Percentiles rank a stretch among this genome's conserved stretches.
These are phyloP conservation scores for Apteryx mantelli DNA, from an alignment of 2,113 vertebrate genomes.

Conservation along the genomic window DNA sequence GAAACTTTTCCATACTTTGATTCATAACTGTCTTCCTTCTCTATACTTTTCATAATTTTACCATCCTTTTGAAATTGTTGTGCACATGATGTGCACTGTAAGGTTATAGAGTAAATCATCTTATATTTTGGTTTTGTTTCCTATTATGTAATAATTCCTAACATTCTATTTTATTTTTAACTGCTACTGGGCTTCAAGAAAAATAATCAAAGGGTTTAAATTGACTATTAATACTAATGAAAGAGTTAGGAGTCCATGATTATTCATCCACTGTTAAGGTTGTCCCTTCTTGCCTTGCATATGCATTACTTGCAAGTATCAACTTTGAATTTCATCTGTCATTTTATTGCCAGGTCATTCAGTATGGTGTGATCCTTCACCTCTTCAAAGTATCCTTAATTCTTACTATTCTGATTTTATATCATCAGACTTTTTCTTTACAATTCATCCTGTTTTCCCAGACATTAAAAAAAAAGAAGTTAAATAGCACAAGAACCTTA, in stretches of 20 bases:
- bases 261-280: neutral
- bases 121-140: neutral
- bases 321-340: neutral
- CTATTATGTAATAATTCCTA: neutral
- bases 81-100: neutral
- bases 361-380: neutral
- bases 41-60: neutral
- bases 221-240: neutral
- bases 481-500: neutral
- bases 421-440: neutral
- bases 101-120: neutral
- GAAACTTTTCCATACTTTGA: neutral
- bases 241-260: neutral
- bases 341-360: neutral
- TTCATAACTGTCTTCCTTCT: neutral
- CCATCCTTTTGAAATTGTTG: neutral
- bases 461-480: neutral
- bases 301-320: neutral
- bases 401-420: neutral
- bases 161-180: neutral
- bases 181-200: neutral
- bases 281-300: neutral
- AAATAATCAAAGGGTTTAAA: neutral
- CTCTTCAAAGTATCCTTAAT: neutral
- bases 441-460: neutral